phyloP scores from a whole-genome alignment of 2,797 vertebrate genomes.

The Pseudomugil gertrudae region DNA sequence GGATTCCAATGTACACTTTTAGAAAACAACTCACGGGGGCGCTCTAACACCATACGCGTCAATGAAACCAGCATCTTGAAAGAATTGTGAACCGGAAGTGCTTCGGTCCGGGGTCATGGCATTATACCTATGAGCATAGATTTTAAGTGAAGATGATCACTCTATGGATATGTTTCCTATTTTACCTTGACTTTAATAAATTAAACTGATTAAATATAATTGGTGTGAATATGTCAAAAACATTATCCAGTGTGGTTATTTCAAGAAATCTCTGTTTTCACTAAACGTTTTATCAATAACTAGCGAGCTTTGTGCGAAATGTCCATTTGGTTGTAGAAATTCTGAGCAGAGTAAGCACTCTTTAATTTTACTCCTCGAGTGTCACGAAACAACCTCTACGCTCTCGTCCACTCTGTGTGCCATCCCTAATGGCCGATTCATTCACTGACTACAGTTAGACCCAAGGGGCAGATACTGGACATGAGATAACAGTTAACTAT shows the following conservation, averaged over 20 bases:
- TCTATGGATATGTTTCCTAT: rapidly evolving
- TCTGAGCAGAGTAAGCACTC: slow-evolving; percentile 33
- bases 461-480: not conserved
- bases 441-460: not conserved
- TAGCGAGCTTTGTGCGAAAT: not conserved
- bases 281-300: not conserved
- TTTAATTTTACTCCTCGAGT: rapidly evolving
- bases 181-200: not conserved
- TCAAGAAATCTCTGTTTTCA: no score
- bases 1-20: not conserved
- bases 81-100: slow-evolving; percentile 52
- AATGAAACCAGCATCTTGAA: slow-evolving; percentile 19
- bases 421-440: slow-evolving; percentile 18
- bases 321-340: not conserved
- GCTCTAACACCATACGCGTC: not conserved
- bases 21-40: slow-evolving; percentile 11
- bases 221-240: not conserved
- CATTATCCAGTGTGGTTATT: not conserved
- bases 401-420: not conserved
- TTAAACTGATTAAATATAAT: not conserved
- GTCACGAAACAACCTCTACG: slow-evolving; percentile 10
- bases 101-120: not conserved
- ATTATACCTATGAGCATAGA: slow-evolving; percentile 23
- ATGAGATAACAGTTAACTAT: slow-evolving; percentile 21
- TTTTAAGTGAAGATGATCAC: slow-evolving; percentile 5